Evolutionary conservation across 2,113 vertebrate genomes (phyloP).

Genomic region (Neopipo cinnamomea): DNA sequence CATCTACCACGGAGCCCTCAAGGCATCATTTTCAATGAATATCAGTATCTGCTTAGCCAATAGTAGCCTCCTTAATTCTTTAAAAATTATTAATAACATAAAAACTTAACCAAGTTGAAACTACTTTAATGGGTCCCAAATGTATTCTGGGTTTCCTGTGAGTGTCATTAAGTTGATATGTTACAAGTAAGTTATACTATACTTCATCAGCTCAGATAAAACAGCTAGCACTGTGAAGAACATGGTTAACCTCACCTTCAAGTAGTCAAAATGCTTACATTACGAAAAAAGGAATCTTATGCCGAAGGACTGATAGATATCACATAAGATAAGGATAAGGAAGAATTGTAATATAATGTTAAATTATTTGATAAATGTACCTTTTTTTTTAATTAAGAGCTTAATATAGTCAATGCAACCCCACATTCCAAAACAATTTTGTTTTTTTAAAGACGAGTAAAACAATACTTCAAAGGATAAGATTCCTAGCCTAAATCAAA

Average conservation of each 20-base stretch:
- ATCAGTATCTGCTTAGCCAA: neutral
- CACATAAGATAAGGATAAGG: neutral
- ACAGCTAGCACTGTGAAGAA: neutral
- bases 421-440: neutral
- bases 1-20: neutral
- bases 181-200: neutral
- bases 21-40: neutral
- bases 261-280: neutral
- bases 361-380: neutral
- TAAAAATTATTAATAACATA: neutral
- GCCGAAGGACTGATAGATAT: neutral
- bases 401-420: neutral
- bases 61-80: neutral
- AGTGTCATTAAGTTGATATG: neutral
- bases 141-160: neutral
- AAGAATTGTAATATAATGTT: neutral
- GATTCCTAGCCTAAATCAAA: neutral
- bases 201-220: conserved; percentile 42
- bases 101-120: conserved; percentile 15
- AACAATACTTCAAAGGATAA: neutral
- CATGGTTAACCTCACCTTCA: neutral
- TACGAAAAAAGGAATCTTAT: neutral
- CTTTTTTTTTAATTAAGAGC: neutral
- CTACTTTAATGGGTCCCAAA: neutral
- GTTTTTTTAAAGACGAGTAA: neutral